A percentile compares a stretch with the other conserved stretches of the same genome.
Conservation (phyloP, 2,888 invertebrate species). For the Aspidiotus rigidus region DNA sequence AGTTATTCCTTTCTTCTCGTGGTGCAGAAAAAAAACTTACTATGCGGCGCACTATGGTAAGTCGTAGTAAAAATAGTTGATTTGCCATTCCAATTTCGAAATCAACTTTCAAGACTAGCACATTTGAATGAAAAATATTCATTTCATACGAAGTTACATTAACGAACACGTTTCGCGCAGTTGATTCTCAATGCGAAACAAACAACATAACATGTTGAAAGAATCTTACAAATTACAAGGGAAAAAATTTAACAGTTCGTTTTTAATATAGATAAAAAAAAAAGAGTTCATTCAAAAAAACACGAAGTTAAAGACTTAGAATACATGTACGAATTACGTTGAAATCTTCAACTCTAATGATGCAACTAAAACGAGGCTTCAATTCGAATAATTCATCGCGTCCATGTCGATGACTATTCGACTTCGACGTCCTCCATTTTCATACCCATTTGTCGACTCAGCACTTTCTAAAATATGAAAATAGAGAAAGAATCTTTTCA, state of each 20-base stretch:
- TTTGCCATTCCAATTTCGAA: too few relatives aligned
- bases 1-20: too few relatives aligned
- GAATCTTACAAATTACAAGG: constrained; percentile 11
- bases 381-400: neutral
- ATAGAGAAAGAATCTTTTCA: neutral
- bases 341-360: constrained; percentile 1
- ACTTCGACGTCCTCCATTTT: constrained; percentile 20
- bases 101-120: too few relatives aligned
- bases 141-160: too few relatives aligned
- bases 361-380: constrained; percentile 15
- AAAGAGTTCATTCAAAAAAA: constrained; percentile 18
- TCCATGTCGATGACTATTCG: constrained; percentile 10
- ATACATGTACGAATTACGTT: constrained; percentile 15
- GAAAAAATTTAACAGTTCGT: constrained; percentile 21
- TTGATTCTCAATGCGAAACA: constrained; percentile 24
- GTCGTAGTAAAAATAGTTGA: too few relatives aligned
- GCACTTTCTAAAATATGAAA: constrained; percentile 13
- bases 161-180: neutral
- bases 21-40: too few relatives aligned
- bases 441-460: constrained; percentile 31
- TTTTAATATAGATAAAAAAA: constrained; percentile 27
- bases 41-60: too few relatives aligned
- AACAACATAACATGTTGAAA: constrained; percentile 25
- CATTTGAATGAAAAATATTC: too few relatives aligned
- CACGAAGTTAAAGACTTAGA: neutral